Evolutionary conservation across 2,888 invertebrate genomes (phyloP).

Genomic region (Kuschelorhynchus macadamiae): DNA sequence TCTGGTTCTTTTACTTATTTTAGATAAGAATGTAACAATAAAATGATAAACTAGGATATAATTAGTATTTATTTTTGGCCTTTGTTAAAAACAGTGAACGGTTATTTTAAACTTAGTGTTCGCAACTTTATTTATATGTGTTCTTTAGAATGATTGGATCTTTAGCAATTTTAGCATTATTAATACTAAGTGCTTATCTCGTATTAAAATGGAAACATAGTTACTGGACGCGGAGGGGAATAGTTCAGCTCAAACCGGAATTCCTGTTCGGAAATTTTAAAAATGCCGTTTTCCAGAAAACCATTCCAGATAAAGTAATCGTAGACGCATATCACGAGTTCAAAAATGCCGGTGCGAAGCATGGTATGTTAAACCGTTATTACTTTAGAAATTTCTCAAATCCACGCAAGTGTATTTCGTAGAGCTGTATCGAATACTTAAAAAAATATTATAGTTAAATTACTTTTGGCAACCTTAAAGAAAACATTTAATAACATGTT

Average conservation of each 20-base stretch:
- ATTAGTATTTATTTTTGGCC: no score
- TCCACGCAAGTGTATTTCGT: not conserved
- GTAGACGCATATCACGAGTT: conserved; percentile 13
- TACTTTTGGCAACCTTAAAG: no score
- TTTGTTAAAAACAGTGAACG: no score
- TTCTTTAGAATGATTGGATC: conserved; percentile 1
- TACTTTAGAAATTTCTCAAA: not conserved
- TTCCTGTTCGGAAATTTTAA: conserved; percentile 26
- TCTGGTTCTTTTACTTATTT: no score
- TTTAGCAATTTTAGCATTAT: not conserved
- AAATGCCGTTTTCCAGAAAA: conserved; percentile 3
- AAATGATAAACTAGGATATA: no score
- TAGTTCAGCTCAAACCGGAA: conserved; percentile 21
- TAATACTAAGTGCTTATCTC: not conserved
- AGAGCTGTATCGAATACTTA: no score
- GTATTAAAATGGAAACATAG: conserved; percentile 24
- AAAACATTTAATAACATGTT: no score
- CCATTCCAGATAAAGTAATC: conserved; percentile 9
- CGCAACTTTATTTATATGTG: not conserved
- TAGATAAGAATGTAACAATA: no score
- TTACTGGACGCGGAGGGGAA: conserved; percentile 25
- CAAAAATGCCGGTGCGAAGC: conserved; percentile 18
- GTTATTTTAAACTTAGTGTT: no score
- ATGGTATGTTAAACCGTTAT: conserved; percentile 15
- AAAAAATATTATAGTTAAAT: no score